Conservation (phyloP, 2,113 vertebrate species). For the Callocephalon fimbriatum region DNA sequence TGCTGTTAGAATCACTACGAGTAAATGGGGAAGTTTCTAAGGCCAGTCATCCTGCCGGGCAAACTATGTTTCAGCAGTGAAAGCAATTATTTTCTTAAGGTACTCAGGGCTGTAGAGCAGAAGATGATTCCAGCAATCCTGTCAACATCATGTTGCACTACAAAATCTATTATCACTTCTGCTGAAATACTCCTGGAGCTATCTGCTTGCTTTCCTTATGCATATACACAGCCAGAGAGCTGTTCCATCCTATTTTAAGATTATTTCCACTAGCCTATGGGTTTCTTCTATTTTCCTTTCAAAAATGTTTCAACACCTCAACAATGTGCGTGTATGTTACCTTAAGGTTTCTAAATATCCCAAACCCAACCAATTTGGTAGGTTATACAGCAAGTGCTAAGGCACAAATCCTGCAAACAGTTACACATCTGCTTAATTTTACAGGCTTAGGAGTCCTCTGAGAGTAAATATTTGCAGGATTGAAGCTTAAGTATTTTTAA, state of each 20-base stretch:
- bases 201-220: neutral
- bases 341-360: neutral
- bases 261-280: neutral
- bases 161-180: neutral
- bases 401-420: neutral
- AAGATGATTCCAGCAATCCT: neutral
- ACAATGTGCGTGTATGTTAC: neutral
- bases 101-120: neutral
- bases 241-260: neutral
- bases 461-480: neutral
- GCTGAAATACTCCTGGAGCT: neutral
- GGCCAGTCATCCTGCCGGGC: neutral
- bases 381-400: neutral
- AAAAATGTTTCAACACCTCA: neutral
- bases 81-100: neutral
- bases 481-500: neutral
- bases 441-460: neutral
- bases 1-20: neutral
- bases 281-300: neutral
- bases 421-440: neutral
- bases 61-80: neutral
- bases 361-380: neutral
- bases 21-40: neutral
- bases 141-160: neutral
- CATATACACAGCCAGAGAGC: fast-evolving